A percentile compares a stretch with the other conserved stretches of the same genome.
These are phyloP conservation scores for Pecten maximus DNA, from an alignment of 2,888 invertebrate genomes.

Conservation along the genomic window DNA sequence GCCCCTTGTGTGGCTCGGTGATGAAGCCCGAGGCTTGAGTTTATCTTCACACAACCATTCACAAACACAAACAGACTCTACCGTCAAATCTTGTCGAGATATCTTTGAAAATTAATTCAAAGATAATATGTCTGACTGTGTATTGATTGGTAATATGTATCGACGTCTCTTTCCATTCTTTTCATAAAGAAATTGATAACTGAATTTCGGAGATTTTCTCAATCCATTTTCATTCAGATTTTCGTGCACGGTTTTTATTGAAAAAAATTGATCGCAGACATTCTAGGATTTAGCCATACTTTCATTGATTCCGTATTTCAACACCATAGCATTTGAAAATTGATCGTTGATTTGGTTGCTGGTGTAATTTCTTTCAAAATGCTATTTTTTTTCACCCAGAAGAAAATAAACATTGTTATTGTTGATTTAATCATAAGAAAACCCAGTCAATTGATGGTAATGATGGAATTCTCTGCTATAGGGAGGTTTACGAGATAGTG, in stretches of 20 bases:
- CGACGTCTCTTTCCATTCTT: not conserved
- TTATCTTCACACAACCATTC: slow-evolving; percentile 4
- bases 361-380: not conserved
- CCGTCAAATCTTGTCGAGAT: not conserved
- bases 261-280: not conserved
- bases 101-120: slow-evolving; percentile 15
- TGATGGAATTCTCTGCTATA: not conserved
- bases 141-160: not conserved
- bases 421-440: not conserved
- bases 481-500: not conserved
- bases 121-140: not conserved
- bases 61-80: not conserved
- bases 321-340: not conserved
- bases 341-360: not conserved
- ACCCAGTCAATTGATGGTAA: not conserved
- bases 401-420: not conserved
- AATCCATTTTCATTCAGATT: not conserved
- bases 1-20: not conserved
- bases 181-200: not conserved
- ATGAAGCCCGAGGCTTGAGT: not conserved
- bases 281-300: not conserved
- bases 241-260: not conserved
- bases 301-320: not conserved
- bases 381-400: not conserved
- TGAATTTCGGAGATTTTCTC: not conserved